phyloP scores from a whole-genome alignment of 1,140 invertebrate species.

The Brachionus rubens region DNA sequence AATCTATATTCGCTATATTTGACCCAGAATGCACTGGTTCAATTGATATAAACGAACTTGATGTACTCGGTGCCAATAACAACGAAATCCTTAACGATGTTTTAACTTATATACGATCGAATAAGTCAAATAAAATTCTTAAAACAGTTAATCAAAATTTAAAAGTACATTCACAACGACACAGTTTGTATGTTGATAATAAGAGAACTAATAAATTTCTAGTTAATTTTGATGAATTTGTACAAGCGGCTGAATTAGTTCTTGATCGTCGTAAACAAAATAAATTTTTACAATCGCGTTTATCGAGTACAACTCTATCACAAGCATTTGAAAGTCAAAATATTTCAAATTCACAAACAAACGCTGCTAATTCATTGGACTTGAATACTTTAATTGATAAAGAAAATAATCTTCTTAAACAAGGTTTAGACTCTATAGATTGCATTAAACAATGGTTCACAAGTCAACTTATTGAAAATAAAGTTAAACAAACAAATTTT shows the following conservation, averaged over 20 bases:
- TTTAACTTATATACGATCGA: neutral
- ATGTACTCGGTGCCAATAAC: constrained; percentile 4
- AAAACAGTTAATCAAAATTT: constrained; percentile 21
- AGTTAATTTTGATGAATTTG: constrained; percentile 26
- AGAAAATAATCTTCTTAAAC: constrained; percentile 2
- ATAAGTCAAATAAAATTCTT: constrained; percentile 3
- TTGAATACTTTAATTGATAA: constrained; percentile 11
- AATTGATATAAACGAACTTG: constrained; percentile 39
- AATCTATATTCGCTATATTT: constrained; percentile 40
- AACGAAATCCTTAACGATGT: constrained; percentile 41
- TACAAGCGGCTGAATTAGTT: constrained; percentile 11
- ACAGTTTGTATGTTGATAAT: constrained; percentile 14
- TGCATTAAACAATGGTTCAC: neutral
- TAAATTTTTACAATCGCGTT: constrained; percentile 2
- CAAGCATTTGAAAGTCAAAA: constrained; percentile 26
- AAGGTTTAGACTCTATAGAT: constrained; percentile 9
- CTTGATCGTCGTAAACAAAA: neutral
- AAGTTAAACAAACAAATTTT: constrained; percentile 23
- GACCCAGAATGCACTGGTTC: constrained; percentile 29
- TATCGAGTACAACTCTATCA: constrained; percentile 10
- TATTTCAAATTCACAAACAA: neutral
- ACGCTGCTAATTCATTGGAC: constrained; percentile 28
- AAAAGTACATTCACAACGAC: neutral
- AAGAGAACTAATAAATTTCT: neutral
- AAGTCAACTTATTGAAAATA: constrained; percentile 26